Evolutionary conservation across 2,888 invertebrate genomes (phyloP), one percentile per base, ranked within the genome.

Genomic region (Cacoxenus indagator): DNA sequence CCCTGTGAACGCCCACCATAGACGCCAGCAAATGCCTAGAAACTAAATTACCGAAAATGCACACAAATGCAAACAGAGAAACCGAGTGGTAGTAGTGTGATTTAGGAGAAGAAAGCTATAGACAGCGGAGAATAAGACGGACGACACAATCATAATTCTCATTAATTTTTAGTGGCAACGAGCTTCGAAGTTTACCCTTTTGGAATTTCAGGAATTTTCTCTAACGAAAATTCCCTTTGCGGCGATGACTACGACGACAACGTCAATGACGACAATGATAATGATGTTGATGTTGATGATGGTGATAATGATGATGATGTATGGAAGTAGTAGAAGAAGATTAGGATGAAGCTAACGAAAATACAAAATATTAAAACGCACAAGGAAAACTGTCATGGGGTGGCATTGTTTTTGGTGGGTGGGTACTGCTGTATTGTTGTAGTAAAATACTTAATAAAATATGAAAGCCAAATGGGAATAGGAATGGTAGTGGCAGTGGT

Each of bases 181-280:
- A 62, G 51, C 37, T n/a, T 70, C 65, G 68, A 69, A 69, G 70
- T 72, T 69, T 67, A 72, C 67, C 75, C 73, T 67, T 70, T 67
- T 67, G 73, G 75, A 73, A 73, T 73, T 72, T 70, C 64, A 72
- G 70, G 73, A 73, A 75, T 75, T 70, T 75, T 61, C 68, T 72
- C 69, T 57, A 46, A 48, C 48, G 59, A 70, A 67, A 67, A 69
- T 66, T 51, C 61, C 54, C 24, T 45, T 43, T 67, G 57, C 43
- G 29, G 45, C 51, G 51, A 51, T 9, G 22, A 51, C 22, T 19
- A 37, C 37, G 14, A 1, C 37, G 14, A 37, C 1, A 2, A 37
- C 37, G 14, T 11, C 37, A 37, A 37, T 14, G 14, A 37, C 5
- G 14, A 37, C 5, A 4, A 37, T 29, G n/a, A n/a, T n/a, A n/a